phyloP scores from a whole-genome alignment of 2,113 vertebrate genomes.

The Myotis brandtii region DNA sequence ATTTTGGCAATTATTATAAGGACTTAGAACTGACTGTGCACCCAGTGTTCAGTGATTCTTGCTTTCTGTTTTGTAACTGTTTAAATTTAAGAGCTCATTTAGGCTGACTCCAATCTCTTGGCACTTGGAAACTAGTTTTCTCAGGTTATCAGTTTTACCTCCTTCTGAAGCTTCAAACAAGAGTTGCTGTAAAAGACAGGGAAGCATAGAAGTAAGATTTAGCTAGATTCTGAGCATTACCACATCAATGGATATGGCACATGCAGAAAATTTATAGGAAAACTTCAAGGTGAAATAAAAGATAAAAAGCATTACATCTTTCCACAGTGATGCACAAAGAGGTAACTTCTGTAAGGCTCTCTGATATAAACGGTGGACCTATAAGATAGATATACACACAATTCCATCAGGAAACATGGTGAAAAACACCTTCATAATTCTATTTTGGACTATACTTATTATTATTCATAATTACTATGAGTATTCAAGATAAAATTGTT shows the following conservation, averaged over 20 bases:
- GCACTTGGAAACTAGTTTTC: conserved; percentile 95
- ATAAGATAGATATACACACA: conserved; percentile 85
- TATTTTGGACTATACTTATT: conserved; percentile 27
- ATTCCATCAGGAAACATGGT: conserved; percentile 71
- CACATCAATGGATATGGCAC: conserved; percentile 91
- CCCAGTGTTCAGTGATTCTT: conserved; percentile 90
- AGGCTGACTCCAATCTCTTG: conserved; percentile 98
- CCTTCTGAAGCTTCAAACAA: conserved; percentile 97
- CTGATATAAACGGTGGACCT: conserved; percentile 95
- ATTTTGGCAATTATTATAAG: conserved; percentile 90
- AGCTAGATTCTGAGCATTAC: conserved; percentile 87
- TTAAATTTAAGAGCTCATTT: conserved; percentile 96
- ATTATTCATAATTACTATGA: neutral
- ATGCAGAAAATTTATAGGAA: conserved; percentile 88
- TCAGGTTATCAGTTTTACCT: conserved; percentile 95
- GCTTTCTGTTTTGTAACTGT: conserved; percentile 91
- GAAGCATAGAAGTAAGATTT: conserved; percentile 90
- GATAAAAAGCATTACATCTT: conserved; percentile 96
- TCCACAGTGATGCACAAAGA: conserved; percentile 97
- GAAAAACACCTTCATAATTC: conserved; percentile 53
- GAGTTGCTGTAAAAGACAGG: conserved; percentile 94
- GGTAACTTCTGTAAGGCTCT: conserved; percentile 96
- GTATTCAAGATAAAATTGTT: conserved; percentile 50
- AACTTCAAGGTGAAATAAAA: conserved; percentile 90
- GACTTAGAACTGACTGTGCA: conserved; percentile 88